Base-by-base conservation (phyloP, 2,888 invertebrate genomes). In the Heteropelma amictum region DNA sequence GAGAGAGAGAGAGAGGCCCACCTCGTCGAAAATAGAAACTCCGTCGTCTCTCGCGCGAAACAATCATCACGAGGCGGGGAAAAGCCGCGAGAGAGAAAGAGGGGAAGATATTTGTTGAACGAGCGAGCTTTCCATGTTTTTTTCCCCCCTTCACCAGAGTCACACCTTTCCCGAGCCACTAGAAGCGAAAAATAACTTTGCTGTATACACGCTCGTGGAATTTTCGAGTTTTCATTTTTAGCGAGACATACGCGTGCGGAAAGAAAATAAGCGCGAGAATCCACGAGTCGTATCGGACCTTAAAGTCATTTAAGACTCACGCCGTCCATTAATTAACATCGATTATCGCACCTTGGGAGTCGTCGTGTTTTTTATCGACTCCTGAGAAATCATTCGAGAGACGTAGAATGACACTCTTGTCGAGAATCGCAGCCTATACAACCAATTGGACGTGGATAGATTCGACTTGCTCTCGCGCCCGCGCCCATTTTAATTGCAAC, bases 161-260 rank as follows among this genome's bases (percentile, higher is more conserved):
- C 54, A 8, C 42, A 63, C 61, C 54, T 75, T 60, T 65, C 35
- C 14, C 54, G 53, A 35, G 33, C 38, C 47, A 40, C 64, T 61
- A 68, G 38, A 76, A 56, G 68, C 81, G 75, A 76, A 76, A 82
- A 82, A 82, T 82, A 82, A 83, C 5, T n/a, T 3, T 10, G 0
- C 12, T n/a, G 42, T 75, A 70, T 67, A 77, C 72, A 74, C 53
- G 72, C 78, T 71, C 63, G 76, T 68, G 80, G 80, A 81, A 81
- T 82, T 79, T 81, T 56, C 61, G 67, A 74, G 17, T 77, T 78
- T 78, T 80, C 79, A 77, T 80, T 81, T 80, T 78, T 80, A 81
- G 78, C 78, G 47, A 58, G 26, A 19, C n/a, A 8, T 23, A 26
- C 14, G 12, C 19, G 17, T 10, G 21, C 45, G 28, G 12, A 21